Evolutionary conservation across 2,888 invertebrate species (phyloP).

Genomic region (Nomada goodeniana): DNA sequence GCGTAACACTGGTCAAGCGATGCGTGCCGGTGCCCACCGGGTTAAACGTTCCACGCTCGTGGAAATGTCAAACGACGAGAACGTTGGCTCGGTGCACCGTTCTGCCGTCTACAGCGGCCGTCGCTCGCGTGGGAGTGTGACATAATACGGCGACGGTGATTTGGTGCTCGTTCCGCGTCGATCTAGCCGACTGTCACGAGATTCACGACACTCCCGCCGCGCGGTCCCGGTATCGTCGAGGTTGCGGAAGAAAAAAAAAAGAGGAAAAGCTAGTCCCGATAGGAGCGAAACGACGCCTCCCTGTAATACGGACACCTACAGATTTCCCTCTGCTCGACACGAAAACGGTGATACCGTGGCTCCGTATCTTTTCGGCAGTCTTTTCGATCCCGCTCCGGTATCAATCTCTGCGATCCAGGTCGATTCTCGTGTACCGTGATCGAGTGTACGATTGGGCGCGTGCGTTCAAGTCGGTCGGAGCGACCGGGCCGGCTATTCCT

Average conservation of each 20-base stretch:
- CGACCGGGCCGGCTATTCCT: slow-evolving; percentile 66
- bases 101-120: slow-evolving; percentile 69
- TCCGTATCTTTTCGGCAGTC: not conserved
- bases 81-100: slow-evolving; percentile 61
- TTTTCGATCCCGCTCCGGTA: not conserved
- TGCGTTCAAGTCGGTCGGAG: slow-evolving; percentile 62
- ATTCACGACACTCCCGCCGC: not conserved
- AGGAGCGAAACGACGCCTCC: no score
- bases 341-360: not conserved
- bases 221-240: not conserved
- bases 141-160: slow-evolving; percentile 76
- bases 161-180: slow-evolving; percentile 13
- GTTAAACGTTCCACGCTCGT: slow-evolving; percentile 58
- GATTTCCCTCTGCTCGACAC: no score
- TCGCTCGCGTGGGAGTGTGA: slow-evolving; percentile 82
- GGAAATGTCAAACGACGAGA: slow-evolving; percentile 78
- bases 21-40: slow-evolving; percentile 16
- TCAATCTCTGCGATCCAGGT: slow-evolving; percentile 7
- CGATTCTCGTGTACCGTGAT: slow-evolving; percentile 1
- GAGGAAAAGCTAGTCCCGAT: no score
- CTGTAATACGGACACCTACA: no score
- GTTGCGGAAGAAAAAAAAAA: no score
- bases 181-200: slow-evolving; percentile 32
- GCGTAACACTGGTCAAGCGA: slow-evolving; percentile 38
- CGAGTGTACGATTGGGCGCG: slow-evolving; percentile 39